Evolutionary conservation across 2,113 vertebrate genomes (phyloP).

Genomic region (Heterotis niloticus): DNA sequence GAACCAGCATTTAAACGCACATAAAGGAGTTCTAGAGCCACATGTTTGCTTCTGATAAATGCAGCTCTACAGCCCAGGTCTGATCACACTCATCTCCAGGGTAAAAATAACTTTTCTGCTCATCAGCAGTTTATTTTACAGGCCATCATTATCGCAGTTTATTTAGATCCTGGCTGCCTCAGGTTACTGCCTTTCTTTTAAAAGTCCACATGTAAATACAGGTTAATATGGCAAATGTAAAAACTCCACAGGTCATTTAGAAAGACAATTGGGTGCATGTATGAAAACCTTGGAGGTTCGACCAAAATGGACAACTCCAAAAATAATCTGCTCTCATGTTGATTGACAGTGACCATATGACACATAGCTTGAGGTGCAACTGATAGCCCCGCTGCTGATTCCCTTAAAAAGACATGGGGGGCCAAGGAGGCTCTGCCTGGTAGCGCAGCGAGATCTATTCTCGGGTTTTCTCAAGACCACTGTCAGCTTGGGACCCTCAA

Average conservation of each 20-base stretch:
- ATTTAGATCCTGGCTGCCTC: neutral
- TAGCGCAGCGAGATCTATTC: constrained; percentile 91
- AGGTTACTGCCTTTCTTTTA: neutral
- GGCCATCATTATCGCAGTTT: neutral
- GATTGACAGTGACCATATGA: constrained; percentile 97
- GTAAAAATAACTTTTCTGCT: neutral
- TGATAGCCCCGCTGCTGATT: constrained; percentile 85
- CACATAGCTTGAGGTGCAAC: constrained; percentile 75
- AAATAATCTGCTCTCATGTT: constrained; percentile 72
- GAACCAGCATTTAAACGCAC: no score
- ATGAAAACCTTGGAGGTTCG: neutral
- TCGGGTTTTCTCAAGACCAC: constrained; percentile 70
- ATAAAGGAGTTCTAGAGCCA: no score
- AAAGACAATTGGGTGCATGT: neutral
- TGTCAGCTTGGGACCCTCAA: constrained; percentile 74
- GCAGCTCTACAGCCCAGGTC: no score
- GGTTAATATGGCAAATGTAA: neutral
- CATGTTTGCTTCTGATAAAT: no score
- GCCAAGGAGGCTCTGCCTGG: constrained; percentile 68
- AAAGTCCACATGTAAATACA: neutral
- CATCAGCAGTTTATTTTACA: constrained; percentile 7
- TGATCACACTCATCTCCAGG: neutral
- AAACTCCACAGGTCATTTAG: neutral
- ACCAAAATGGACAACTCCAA: constrained; percentile 76
- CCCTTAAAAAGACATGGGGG: constrained; percentile 98